Percentiles rank a stretch among this genome's conserved stretches.
These are phyloP conservation scores for Cepaea nemoralis DNA, from an alignment of 1,140 invertebrate species.

Conservation along the genomic window DNA sequence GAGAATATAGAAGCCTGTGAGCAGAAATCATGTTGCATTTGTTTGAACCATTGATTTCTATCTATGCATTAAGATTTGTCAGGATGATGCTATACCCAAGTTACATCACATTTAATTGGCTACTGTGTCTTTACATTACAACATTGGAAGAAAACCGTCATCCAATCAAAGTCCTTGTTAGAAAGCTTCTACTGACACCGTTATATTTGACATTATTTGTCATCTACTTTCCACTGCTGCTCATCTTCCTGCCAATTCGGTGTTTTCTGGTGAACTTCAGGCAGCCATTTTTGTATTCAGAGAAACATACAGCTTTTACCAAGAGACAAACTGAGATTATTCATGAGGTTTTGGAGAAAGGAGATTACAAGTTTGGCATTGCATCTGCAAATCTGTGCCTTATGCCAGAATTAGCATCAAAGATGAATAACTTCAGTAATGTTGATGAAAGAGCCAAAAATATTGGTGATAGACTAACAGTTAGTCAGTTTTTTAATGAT, in stretches of 20 bases:
- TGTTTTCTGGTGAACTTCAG: constrained; percentile 50
- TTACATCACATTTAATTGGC: constrained; percentile 26
- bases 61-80: background rate
- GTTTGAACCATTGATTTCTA: background rate
- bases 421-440: constrained; percentile 58
- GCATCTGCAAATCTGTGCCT: constrained; percentile 60
- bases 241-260: constrained; percentile 49
- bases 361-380: constrained; percentile 45
- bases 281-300: constrained; percentile 49
- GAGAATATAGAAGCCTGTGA: too few relatives aligned
- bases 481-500: constrained; percentile 51
- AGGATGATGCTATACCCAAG: constrained; percentile 33
- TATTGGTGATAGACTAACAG: constrained; percentile 58
- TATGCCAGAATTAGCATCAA: constrained; percentile 56
- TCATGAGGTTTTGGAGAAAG: background rate
- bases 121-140: constrained; percentile 40
- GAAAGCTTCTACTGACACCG: constrained; percentile 40
- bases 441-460: constrained; percentile 46
- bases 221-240: constrained; percentile 44
- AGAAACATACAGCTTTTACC: constrained; percentile 30
- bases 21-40: constrained; percentile 5
- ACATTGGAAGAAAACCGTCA: constrained; percentile 47
- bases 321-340: background rate
- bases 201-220: constrained; percentile 41
- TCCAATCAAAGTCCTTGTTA: constrained; percentile 19